Conservation (phyloP, 2,797 vertebrate genomes). For the Oophaga sylvatica region DNA sequence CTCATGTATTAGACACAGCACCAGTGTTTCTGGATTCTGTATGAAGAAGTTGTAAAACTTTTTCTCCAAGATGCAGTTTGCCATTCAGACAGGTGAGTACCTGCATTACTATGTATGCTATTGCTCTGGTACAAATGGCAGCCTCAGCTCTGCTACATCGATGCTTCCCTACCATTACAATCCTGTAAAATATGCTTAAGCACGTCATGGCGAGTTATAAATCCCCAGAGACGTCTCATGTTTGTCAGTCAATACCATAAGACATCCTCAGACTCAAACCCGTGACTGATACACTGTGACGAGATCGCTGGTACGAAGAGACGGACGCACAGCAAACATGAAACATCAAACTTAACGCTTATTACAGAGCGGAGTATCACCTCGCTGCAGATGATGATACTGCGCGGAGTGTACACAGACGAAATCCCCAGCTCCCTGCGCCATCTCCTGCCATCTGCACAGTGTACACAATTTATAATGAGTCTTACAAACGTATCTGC, state of each 20-base stretch:
- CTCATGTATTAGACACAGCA: too few relatives aligned
- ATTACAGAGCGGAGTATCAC: background rate
- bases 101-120: background rate
- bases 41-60: too few relatives aligned
- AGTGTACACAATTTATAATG: conserved; percentile 11
- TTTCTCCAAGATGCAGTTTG: too few relatives aligned
- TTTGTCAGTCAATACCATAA: background rate
- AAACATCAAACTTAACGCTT: background rate
- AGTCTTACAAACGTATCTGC: conserved; percentile 14
- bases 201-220: background rate
- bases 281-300: background rate
- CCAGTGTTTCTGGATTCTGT: too few relatives aligned
- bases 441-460: background rate
- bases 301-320: background rate
- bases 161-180: background rate
- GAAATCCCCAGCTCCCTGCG: background rate
- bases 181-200: background rate
- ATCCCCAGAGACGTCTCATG: background rate
- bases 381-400: background rate
- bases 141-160: background rate
- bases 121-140: background rate
- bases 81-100: background rate
- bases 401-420: conserved; percentile 14
- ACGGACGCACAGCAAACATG: background rate
- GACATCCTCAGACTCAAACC: background rate